These are phyloP conservation scores for Varanus salvator DNA, from an alignment of 2,113 vertebrate species.

Conservation along the genomic window DNA sequence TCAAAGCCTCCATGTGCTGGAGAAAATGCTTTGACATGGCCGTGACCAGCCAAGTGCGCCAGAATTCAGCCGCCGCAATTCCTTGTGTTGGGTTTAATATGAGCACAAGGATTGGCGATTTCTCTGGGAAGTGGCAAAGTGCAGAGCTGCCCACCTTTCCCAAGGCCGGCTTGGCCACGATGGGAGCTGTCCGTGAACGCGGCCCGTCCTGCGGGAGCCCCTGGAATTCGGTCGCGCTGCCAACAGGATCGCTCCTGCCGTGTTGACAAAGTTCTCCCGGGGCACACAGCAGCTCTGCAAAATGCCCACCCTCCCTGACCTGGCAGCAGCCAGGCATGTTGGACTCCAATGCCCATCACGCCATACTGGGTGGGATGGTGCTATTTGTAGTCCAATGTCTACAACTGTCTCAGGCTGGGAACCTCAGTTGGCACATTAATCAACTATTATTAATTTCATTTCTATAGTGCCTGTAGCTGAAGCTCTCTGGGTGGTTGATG, in stretches of 20 bases:
- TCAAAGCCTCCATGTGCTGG: neutral
- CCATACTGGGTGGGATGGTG: no score
- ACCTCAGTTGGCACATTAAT: neutral
- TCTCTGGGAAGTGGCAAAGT: neutral
- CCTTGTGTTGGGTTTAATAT: slow-evolving; percentile 1
- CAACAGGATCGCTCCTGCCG: no score
- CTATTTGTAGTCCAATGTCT: no score
- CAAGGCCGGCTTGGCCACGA: neutral
- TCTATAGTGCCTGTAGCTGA: no score
- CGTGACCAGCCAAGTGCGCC: slow-evolving; percentile 19
- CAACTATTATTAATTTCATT: neutral
- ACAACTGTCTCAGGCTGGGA: neutral
- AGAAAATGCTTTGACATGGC: slow-evolving; percentile 15
- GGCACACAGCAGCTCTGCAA: neutral
- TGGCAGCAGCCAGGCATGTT: no score
- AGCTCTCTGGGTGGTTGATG: no score
- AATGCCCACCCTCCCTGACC: no score
- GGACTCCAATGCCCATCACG: no score
- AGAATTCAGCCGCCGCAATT: neutral
- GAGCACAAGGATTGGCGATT: slow-evolving; percentile 8
- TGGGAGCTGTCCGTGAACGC: neutral
- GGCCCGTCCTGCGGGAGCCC: neutral
- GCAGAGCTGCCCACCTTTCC: neutral
- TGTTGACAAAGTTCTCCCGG: neutral
- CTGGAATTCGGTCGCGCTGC: neutral